Percentiles rank a stretch among this genome's conserved stretches.
These are phyloP conservation scores for Lagopus muta DNA, from an alignment of 2,113 vertebrate species.

Conservation along the genomic window DNA sequence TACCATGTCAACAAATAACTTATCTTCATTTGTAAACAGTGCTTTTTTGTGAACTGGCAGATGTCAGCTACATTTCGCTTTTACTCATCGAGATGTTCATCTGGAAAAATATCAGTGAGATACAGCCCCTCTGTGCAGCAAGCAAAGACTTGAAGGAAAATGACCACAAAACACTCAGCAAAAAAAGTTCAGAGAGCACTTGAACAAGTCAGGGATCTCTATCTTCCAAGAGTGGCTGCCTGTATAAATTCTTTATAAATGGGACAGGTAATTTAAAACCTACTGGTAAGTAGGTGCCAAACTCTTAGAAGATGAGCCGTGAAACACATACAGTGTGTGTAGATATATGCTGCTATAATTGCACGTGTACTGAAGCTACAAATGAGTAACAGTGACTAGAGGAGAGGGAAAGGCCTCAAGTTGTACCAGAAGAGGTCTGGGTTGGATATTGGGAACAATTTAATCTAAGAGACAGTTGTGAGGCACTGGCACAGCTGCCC, in stretches of 20 bases:
- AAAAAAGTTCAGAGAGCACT: constrained; percentile 32
- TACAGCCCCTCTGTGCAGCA: background rate
- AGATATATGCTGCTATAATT: rapidly evolving
- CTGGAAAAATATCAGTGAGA: constrained; percentile 11
- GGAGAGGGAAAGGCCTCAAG: no score
- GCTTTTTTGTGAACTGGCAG: constrained; percentile 32
- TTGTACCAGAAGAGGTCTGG: no score
- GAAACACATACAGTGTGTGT: rapidly evolving
- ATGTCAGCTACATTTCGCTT: background rate
- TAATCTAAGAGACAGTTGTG: no score
- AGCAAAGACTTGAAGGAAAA: constrained; percentile 45
- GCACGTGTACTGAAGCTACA: rapidly evolving
- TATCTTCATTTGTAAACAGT: constrained; percentile 42
- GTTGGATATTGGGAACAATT: no score
- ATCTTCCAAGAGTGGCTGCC: background rate
- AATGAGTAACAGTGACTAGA: no score
- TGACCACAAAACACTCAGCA: constrained; percentile 47
- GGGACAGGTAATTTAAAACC: rapidly evolving
- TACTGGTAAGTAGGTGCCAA: background rate
- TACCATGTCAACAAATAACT: constrained; percentile 61
- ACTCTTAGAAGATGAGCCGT: background rate
- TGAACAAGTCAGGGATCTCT: background rate
- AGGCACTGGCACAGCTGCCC: no score
- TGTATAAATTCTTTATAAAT: background rate
- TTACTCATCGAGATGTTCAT: constrained; percentile 22